phyloP scores from a whole-genome alignment of 2,113 vertebrate genomes.

The Oreochromis niloticus region DNA sequence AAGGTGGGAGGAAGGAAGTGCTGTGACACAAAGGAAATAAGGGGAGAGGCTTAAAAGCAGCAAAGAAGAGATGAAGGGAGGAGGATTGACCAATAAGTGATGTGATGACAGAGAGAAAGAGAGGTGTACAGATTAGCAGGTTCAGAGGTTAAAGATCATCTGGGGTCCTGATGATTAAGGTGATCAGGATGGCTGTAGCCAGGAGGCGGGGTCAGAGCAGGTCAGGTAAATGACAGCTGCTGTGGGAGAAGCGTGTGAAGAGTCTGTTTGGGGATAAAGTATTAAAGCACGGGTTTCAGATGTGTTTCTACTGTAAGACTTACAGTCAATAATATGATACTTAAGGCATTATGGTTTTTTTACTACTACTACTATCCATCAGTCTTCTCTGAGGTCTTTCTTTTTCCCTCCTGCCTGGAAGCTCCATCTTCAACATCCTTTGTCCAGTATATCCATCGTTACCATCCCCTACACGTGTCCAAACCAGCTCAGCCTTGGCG shows the following conservation, averaged over 20 bases:
- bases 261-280: background rate
- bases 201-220: background rate
- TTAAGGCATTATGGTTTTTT: background rate
- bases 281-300: rapidly evolving
- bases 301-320: background rate
- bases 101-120: background rate
- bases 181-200: background rate
- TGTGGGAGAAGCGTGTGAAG: background rate
- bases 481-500: background rate
- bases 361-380: background rate
- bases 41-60: background rate
- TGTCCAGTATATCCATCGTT: background rate
- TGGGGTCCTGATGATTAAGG: background rate
- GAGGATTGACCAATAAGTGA: background rate
- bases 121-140: background rate
- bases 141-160: background rate
- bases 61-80: background rate
- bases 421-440: background rate
- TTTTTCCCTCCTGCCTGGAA: background rate
- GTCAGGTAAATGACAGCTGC: background rate
- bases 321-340: background rate
- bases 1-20: background rate
- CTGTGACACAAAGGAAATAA: background rate
- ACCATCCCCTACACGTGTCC: background rate
- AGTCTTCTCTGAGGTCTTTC: background rate